Evolutionary conservation across 2,113 vertebrate genomes (phyloP), one percentile per base, ranked within the genome.

Genomic region (Phycodurus eques): DNA sequence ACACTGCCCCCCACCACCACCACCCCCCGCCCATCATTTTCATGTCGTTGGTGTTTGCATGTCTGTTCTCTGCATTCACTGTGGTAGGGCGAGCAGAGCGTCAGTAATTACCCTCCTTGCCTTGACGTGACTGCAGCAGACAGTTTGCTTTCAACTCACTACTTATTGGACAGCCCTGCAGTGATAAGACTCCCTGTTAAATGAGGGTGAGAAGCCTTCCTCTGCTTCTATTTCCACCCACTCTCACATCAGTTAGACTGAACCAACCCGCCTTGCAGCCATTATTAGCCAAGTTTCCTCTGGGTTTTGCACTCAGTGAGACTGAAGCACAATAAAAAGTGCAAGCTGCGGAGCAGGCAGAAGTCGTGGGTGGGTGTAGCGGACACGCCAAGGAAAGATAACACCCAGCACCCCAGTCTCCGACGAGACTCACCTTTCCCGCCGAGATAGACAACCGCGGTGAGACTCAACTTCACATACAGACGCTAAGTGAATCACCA

Each of bases 211-310:
- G 43, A 75, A 67, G 57, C 73, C 69, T 60, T 79, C 59, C 59
- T 68, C 71, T 57, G 22, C 65, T 68, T 76, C 76, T 75, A 70
- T 46, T 57, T 75, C 74, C 39, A 53, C 76, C 68, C 71, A 60
- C 71, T 80, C 74, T 68, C 76, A 86, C 90, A 82, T 87, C 85
- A 85, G 82, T 88, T 83, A 77, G 81, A 77, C 75, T 14, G 61
- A 67, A 80, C 74, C 76, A 83, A 87, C 81, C 87, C 73, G 81
- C 88, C 89, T 62, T 87, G 80, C 80, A 84, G 86, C 72, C 72
- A 51, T 92, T 90, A 90, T 92, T 90, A 90, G 79, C 82, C 53
- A 85, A 85, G 46, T 61, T 56, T 72, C 22, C 49, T 71, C 35
- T 20, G 59, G 65, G 65, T 33, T 46, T 56, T 8, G 27, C 61